Percentiles rank a stretch among this genome's conserved stretches.
Conservation (phyloP, 2,888 invertebrate species). For the Incurvaria masculella region DNA sequence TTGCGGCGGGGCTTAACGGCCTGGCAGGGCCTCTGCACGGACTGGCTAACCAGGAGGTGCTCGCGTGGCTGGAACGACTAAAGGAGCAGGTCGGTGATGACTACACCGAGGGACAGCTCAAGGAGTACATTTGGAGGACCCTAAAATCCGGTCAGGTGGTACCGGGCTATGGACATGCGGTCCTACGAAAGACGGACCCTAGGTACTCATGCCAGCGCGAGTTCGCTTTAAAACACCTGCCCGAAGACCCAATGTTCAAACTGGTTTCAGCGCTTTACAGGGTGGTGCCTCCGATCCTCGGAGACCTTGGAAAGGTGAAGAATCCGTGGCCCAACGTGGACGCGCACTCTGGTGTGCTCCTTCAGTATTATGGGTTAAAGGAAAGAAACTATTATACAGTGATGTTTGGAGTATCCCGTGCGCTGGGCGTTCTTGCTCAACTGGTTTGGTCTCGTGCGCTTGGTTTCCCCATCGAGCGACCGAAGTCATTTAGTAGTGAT, state of each 20-base stretch:
- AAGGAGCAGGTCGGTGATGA: constrained; percentile 81
- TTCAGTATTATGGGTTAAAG: constrained; percentile 80
- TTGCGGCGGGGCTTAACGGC: constrained; percentile 91
- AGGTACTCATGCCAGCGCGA: constrained; percentile 80
- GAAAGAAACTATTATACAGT: constrained; percentile 93
- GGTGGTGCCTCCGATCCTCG: constrained; percentile 76
- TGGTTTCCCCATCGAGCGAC: constrained; percentile 80
- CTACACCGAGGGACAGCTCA: constrained; percentile 86
- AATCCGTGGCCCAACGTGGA: constrained; percentile 95
- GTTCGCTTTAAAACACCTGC: constrained; percentile 82
- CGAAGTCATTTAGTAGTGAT: constrained; percentile 71
- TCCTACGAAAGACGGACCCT: constrained; percentile 91
- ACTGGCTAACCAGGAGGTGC: constrained; percentile 92
- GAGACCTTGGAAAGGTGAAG: constrained; percentile 82
- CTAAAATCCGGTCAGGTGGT: constrained; percentile 95
- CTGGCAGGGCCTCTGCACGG: constrained; percentile 95
- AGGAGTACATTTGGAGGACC: constrained; percentile 97
- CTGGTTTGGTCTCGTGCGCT: constrained; percentile 82
- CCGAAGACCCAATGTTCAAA: constrained; percentile 75
- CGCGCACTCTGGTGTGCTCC: constrained; percentile 82
- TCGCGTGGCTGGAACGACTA: constrained; percentile 91
- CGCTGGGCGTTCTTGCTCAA: constrained; percentile 76
- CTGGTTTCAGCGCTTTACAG: constrained; percentile 75
- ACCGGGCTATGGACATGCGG: constrained; percentile 96
- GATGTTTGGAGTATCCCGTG: constrained; percentile 84